Percentiles rank a stretch among this genome's conserved stretches.
Evolutionary conservation across 2,888 invertebrate genomes (phyloP).

Genomic region (Aethes cnicana): DNA sequence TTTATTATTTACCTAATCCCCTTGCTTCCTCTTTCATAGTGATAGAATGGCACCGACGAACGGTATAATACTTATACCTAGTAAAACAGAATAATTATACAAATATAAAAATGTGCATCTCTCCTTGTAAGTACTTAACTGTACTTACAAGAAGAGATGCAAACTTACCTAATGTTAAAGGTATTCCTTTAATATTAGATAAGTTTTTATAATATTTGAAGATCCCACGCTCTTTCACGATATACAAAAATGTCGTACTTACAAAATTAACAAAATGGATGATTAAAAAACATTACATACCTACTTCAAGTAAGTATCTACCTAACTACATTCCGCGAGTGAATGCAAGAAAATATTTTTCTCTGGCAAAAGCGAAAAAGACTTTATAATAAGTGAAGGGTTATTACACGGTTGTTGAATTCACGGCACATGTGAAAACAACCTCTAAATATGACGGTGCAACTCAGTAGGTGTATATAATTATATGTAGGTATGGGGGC

Average conservation of each 20-base stretch:
- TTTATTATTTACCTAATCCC: too few species aligned
- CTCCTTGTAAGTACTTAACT: too few species aligned
- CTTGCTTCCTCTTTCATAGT: too few species aligned
- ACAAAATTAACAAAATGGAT: constrained; percentile 43
- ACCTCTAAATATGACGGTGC: constrained; percentile 47
- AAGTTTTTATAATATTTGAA: background rate
- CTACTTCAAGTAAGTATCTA: background rate
- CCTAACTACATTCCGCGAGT: constrained; percentile 54
- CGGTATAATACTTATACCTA: too few species aligned
- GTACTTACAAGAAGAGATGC: too few species aligned
- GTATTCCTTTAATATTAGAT: too few species aligned
- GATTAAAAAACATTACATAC: constrained; percentile 9
- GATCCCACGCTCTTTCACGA: background rate
- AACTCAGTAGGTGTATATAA: constrained; percentile 22
- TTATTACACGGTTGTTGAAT: constrained; percentile 72
- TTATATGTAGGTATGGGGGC: background rate
- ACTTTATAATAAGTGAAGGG: constrained; percentile 71
- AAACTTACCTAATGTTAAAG: too few species aligned
- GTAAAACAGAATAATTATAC: too few species aligned
- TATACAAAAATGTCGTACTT: constrained; percentile 10
- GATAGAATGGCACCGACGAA: too few species aligned
- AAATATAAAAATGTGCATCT: too few species aligned
- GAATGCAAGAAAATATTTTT: constrained; percentile 66
- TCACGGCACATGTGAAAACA: constrained; percentile 67
- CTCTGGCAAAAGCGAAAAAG: constrained; percentile 61